A percentile compares a stretch with the other conserved stretches of the same genome.
Evolutionary conservation across 2,797 vertebrate genomes (phyloP).

Genomic region (Crenuchus spilurus): DNA sequence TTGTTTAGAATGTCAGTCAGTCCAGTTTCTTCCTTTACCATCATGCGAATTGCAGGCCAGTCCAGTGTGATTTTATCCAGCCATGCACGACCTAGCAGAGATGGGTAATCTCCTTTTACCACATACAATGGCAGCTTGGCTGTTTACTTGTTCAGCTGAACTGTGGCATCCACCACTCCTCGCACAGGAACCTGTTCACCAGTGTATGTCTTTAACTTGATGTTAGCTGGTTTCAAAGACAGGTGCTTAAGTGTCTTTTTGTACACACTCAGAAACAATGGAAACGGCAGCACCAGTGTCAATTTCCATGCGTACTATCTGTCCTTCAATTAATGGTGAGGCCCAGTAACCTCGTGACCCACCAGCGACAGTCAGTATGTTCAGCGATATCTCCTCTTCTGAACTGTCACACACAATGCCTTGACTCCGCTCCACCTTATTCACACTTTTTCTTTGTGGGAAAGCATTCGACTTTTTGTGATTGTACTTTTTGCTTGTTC

Average conservation of each 20-base stretch:
- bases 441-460: neutral
- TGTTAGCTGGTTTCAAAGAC: neutral
- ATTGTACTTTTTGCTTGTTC: no score
- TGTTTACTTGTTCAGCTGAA: neutral
- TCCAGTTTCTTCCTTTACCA: neutral
- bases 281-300: slow-evolving; percentile 15
- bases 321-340: slow-evolving; percentile 7
- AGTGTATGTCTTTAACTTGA: slow-evolving; percentile 6
- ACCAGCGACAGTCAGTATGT: neutral
- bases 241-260: slow-evolving; percentile 16
- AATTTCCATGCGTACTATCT: neutral
- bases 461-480: neutral
- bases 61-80: neutral
- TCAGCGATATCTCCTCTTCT: neutral
- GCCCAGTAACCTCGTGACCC: neutral
- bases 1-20: neutral
- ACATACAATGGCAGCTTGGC: neutral
- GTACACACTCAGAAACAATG: slow-evolving; percentile 17
- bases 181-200: neutral
- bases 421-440: neutral
- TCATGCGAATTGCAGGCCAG: neutral
- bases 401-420: neutral
- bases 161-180: neutral
- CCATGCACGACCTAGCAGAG: neutral
- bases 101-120: neutral